phyloP scores from a whole-genome alignment of 2,113 vertebrate genomes.

The Cyprinus carpio region DNA sequence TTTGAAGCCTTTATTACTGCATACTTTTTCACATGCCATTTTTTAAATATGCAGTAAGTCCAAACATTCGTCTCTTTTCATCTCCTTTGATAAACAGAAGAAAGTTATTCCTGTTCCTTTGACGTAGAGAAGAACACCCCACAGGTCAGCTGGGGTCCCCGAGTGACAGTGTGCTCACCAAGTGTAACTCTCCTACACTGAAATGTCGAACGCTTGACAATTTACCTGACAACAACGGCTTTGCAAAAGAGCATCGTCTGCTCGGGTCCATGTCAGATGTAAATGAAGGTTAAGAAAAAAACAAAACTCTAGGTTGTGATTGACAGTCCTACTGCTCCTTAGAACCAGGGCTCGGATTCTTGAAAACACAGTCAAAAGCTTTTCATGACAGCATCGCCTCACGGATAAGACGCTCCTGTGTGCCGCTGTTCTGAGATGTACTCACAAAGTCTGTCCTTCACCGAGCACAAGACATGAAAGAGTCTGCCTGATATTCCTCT shows the following conservation, averaged over 20 bases:
- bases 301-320: neutral
- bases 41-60: neutral
- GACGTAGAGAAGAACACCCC: neutral
- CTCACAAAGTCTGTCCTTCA: slow-evolving; percentile 43
- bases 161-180: neutral
- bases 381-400: slow-evolving; percentile 30
- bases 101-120: slow-evolving; percentile 6
- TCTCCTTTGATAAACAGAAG: neutral
- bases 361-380: slow-evolving; percentile 37
- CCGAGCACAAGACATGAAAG: slow-evolving; percentile 36
- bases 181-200: neutral
- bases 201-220: neutral
- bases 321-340: slow-evolving; percentile 16
- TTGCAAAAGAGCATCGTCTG: slow-evolving; percentile 6
- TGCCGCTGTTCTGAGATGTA: slow-evolving; percentile 34
- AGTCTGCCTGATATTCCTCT: slow-evolving; percentile 39
- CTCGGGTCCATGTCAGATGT: slow-evolving; percentile 22
- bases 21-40: neutral
- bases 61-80: neutral
- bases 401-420: slow-evolving; percentile 23
- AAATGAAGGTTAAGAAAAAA: slow-evolving; percentile 13
- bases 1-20: neutral
- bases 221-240: slow-evolving; percentile 16
- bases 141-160: neutral
- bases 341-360: slow-evolving; percentile 21